phyloP scores from a whole-genome alignment of 2,113 vertebrate genomes.

The Malurus cyaneus region DNA sequence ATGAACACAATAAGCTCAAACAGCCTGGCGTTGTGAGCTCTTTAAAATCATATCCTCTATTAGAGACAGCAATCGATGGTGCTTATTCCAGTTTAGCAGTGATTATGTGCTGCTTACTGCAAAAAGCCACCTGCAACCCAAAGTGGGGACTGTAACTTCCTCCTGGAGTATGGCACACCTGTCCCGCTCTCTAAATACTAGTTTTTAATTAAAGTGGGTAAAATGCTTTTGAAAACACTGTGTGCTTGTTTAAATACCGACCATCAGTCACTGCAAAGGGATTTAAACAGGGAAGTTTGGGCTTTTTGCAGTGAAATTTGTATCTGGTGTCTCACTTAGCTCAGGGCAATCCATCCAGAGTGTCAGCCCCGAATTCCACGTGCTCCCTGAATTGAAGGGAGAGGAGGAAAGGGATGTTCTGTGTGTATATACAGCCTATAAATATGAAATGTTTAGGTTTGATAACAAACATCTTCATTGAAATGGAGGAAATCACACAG shows the following conservation, averaged over 20 bases:
- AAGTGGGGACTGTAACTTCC: neutral
- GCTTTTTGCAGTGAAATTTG: neutral
- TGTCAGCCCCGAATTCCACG: neutral
- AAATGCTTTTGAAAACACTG: neutral
- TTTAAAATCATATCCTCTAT: conserved; percentile 1
- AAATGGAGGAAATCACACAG: neutral
- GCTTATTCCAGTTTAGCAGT: conserved; percentile 14
- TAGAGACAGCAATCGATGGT: conserved; percentile 8
- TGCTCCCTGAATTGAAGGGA: neutral
- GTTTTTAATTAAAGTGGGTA: conserved; percentile 16
- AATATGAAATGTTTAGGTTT: neutral
- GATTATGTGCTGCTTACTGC: neutral
- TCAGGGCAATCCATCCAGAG: neutral
- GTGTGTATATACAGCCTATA: fast-evolving
- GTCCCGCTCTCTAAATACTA: neutral
- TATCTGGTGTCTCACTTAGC: neutral
- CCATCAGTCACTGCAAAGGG: neutral
- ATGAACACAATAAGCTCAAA: neutral
- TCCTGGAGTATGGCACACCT: neutral
- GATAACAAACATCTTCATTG: neutral
- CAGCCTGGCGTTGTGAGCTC: neutral
- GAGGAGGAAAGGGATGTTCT: neutral
- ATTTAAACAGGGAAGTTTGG: neutral
- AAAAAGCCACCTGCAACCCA: neutral
- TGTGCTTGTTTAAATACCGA: neutral